These are phyloP conservation scores for Papilio xuthus DNA, from an alignment of 1,140 invertebrate species.

Conservation along the genomic window DNA sequence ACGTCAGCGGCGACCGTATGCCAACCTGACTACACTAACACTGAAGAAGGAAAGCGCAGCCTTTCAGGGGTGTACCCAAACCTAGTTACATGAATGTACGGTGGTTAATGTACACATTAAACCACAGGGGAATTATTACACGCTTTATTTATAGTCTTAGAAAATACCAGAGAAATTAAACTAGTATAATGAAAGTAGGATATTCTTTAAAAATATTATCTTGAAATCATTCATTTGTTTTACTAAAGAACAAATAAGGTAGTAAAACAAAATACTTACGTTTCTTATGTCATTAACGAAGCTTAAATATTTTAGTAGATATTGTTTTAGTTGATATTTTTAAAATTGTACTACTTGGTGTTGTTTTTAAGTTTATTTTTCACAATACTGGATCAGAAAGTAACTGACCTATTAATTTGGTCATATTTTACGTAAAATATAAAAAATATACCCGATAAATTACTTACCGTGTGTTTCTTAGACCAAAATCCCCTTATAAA, in stretches of 20 bases:
- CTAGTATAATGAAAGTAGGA: background rate
- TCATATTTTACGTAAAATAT: background rate
- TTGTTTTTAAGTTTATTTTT: background rate
- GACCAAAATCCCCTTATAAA: no score
- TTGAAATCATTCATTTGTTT: background rate
- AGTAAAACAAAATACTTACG: background rate
- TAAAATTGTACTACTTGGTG: background rate
- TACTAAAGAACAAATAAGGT: background rate
- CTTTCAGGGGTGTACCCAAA: constrained; percentile 47
- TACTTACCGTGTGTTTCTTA: background rate
- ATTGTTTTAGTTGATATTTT: no score
- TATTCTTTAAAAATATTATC: background rate
- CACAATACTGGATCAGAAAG: background rate
- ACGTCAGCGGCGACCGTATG: constrained; percentile 49
- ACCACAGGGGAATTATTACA: background rate
- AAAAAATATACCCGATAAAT: background rate
- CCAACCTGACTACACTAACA: constrained; percentile 51
- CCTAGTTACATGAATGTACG: constrained; percentile 16
- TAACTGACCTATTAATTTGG: background rate
- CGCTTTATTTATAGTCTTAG: background rate
- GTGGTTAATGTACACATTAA: background rate
- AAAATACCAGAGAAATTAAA: background rate
- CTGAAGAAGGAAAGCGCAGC: constrained; percentile 55
- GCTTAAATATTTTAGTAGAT: no score
- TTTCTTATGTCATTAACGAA: no score